Conservation (phyloP, 2,113 vertebrate genomes). For the Cariama cristata region DNA sequence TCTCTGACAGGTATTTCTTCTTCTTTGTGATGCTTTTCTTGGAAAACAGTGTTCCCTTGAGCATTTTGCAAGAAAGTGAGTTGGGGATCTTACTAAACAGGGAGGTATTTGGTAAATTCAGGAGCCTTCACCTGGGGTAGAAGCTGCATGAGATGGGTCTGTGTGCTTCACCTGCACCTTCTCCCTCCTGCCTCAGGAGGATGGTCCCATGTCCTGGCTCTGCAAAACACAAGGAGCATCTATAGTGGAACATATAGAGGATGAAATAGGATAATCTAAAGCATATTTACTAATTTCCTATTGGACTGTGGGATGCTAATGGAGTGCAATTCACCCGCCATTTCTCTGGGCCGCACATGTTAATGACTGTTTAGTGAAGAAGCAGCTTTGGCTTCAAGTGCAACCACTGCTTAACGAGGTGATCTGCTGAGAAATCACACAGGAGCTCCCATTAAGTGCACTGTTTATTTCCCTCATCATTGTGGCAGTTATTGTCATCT, state of each 20-base stretch:
- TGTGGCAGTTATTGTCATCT: no score
- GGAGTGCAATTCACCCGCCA: fast-evolving
- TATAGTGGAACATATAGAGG: neutral
- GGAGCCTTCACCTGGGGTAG: neutral
- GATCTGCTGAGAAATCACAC: neutral
- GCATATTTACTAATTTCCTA: fast-evolving
- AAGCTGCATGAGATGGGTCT: neutral
- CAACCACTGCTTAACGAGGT: neutral
- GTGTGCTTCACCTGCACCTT: fast-evolving
- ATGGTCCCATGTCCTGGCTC: neutral
- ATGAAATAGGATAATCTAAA: no score
- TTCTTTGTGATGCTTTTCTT: neutral
- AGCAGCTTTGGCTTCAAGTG: neutral
- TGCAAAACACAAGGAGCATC: neutral
- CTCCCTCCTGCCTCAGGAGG: neutral
- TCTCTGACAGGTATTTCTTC: neutral
- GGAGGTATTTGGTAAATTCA: neutral
- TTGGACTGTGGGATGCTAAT: fast-evolving
- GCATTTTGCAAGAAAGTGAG: neutral
- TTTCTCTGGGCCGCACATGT: fast-evolving
- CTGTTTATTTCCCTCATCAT: no score
- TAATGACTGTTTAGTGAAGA: neutral
- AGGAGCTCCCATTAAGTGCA: fast-evolving
- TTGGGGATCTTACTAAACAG: neutral
- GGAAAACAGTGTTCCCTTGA: neutral